Percentiles rank a stretch among this genome's conserved stretches.
Evolutionary conservation across 1,140 invertebrate genomes (phyloP).

Genomic region (Plodia interpunctella): DNA sequence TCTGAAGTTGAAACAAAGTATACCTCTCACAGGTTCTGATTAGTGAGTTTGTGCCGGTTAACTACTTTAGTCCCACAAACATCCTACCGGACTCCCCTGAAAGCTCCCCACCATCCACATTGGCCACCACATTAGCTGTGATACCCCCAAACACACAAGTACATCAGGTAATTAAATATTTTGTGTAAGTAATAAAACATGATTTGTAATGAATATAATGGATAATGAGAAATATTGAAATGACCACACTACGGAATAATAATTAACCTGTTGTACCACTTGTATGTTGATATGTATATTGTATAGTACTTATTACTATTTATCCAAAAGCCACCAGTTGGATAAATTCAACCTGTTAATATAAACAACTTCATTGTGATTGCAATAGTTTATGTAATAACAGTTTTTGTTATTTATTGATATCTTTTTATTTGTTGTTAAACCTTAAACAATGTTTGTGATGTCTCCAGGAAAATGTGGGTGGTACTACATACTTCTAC

Average conservation of each 20-base stretch:
- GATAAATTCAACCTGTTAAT: too few species aligned
- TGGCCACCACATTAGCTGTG: constrained; percentile 13
- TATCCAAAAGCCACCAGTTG: too few species aligned
- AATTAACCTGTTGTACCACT: too few species aligned
- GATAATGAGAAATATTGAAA: too few species aligned
- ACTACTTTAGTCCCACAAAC: constrained; percentile 39
- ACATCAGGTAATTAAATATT: constrained; percentile 44
- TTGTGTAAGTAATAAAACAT: neutral
- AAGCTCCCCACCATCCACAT: constrained; percentile 40
- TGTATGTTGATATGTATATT: too few species aligned
- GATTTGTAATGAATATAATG: too few species aligned
- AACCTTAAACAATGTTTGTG: neutral
- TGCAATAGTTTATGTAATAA: too few species aligned
- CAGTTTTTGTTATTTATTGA: too few species aligned
- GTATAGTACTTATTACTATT: too few species aligned
- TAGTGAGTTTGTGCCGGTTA: constrained; percentile 54
- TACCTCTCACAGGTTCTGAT: constrained; percentile 39
- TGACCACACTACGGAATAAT: too few species aligned
- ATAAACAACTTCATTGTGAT: too few species aligned
- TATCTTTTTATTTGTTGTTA: too few species aligned
- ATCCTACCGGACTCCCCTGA: constrained; percentile 51
- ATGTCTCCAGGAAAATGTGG: constrained; percentile 89
- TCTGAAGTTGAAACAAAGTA: neutral
- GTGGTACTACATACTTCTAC: constrained; percentile 96
- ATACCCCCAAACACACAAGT: constrained; percentile 40